These are phyloP conservation scores for Acanthosoma haemorrhoidale DNA, from an alignment of 2,888 invertebrate genomes.

Conservation along the genomic window DNA sequence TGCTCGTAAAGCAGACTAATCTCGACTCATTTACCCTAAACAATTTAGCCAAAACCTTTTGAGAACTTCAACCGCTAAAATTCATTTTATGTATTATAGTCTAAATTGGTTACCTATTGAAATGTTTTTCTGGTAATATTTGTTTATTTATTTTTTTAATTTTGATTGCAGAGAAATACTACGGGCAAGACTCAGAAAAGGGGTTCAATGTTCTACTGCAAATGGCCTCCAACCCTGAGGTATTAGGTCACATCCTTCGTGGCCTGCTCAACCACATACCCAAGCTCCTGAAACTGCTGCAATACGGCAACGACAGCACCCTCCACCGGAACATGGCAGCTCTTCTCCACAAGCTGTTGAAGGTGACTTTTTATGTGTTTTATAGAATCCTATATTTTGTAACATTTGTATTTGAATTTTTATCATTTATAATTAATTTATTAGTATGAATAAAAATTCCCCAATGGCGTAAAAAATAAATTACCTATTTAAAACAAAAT, in stretches of 20 bases:
- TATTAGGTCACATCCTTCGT: constrained; percentile 51
- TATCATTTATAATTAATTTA: neutral
- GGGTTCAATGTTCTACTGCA: constrained; percentile 52
- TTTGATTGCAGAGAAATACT: constrained; percentile 22
- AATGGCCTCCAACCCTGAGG: constrained; percentile 54
- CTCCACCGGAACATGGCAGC: constrained; percentile 49
- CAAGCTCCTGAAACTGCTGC: constrained; percentile 47
- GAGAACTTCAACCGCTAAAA: no score
- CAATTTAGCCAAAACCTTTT: no score
- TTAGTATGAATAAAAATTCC: no score
- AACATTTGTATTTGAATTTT: neutral
- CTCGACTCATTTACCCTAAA: no score
- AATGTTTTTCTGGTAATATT: no score
- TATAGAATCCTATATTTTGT: neutral
- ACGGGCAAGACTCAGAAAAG: constrained; percentile 46
- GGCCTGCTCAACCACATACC: constrained; percentile 48
- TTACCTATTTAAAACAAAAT: no score
- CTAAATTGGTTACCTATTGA: no score
- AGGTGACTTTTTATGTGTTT: constrained; percentile 44
- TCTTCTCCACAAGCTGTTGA: constrained; percentile 49
- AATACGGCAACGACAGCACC: constrained; percentile 46
- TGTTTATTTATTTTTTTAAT: no score
- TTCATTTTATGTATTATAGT: no score
- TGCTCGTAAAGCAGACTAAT: no score
- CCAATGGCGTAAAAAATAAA: no score